Conservation (phyloP, 2,797 vertebrate genomes). For the Leptoclinus maculatus region DNA sequence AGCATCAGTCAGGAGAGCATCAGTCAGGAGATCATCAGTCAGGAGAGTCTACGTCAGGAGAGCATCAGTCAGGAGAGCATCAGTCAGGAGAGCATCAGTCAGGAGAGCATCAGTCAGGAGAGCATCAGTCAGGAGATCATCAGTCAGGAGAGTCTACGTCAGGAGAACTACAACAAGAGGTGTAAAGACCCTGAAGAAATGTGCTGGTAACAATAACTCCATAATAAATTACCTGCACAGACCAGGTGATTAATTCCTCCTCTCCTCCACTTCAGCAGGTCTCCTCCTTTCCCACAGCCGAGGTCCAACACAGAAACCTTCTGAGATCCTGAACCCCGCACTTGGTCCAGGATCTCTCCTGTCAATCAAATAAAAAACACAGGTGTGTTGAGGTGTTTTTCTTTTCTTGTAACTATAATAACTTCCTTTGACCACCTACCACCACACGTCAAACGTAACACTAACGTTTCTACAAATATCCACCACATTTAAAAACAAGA, state of each 20-base stretch:
- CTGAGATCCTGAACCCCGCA: slow-evolving; percentile 70
- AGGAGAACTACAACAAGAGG: not conserved
- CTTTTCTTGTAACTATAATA: not conserved
- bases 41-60: not conserved
- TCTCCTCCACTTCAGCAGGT: slow-evolving; percentile 96
- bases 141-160: not conserved
- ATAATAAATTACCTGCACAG: slow-evolving; percentile 88
- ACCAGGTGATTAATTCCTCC: slow-evolving; percentile 92
- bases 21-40: not conserved
- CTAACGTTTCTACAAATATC: too few relatives aligned
- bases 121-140: not conserved
- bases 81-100: too few relatives aligned
- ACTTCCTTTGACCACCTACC: too few relatives aligned
- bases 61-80: too few relatives aligned
- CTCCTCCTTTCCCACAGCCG: slow-evolving; percentile 98
- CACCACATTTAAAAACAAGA: too few relatives aligned
- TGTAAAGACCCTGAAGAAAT: not conserved
- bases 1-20: too few relatives aligned
- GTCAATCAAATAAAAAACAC: slow-evolving; percentile 17
- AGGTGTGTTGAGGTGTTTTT: not conserved
- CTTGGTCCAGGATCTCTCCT: slow-evolving; percentile 86
- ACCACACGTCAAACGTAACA: too few relatives aligned
- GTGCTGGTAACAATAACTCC: not conserved
- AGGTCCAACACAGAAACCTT: slow-evolving; percentile 92
- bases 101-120: too few relatives aligned